Conservation (phyloP, 2,113 vertebrate species). For the Hippoglossus stenolepis region DNA sequence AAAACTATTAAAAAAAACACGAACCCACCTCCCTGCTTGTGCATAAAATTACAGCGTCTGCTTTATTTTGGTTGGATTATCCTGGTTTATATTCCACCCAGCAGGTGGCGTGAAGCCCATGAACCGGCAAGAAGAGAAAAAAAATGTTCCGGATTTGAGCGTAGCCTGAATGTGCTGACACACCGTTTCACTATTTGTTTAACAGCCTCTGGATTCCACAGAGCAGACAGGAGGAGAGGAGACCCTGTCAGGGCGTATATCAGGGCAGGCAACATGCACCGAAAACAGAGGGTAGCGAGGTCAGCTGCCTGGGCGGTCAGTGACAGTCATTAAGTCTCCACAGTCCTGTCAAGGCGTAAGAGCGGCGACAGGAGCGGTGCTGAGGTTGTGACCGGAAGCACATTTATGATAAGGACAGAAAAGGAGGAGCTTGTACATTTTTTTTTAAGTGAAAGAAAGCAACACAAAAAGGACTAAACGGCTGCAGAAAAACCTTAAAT, state of each 20-base stretch:
- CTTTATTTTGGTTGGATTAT: conserved; percentile 16
- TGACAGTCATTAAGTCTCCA: background rate
- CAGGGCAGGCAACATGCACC: conserved; percentile 26
- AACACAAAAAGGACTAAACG: background rate
- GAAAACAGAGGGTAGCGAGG: conserved; percentile 42
- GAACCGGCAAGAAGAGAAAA: conserved; percentile 25
- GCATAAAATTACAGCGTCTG: background rate
- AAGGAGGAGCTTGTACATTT: no score
- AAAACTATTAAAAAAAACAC: background rate
- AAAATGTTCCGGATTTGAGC: conserved; percentile 53
- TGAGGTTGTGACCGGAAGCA: background rate
- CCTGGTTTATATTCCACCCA: conserved; percentile 64
- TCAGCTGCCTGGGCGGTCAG: background rate
- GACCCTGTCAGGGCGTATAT: conserved; percentile 60
- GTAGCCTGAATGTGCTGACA: conserved; percentile 80
- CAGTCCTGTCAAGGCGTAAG: conserved; percentile 13
- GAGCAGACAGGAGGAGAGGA: conserved; percentile 63
- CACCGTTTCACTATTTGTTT: conserved; percentile 76
- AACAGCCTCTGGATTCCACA: conserved; percentile 79
- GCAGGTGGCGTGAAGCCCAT: conserved; percentile 67
- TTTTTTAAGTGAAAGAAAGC: background rate
- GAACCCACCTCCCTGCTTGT: conserved; percentile 1
- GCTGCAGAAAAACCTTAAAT: background rate
- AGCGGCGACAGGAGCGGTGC: background rate
- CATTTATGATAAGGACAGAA: background rate